Percentiles rank a stretch among this genome's conserved stretches.
phyloP scores from a whole-genome alignment of 2,888 invertebrate genomes.

The Patella pellucida region DNA sequence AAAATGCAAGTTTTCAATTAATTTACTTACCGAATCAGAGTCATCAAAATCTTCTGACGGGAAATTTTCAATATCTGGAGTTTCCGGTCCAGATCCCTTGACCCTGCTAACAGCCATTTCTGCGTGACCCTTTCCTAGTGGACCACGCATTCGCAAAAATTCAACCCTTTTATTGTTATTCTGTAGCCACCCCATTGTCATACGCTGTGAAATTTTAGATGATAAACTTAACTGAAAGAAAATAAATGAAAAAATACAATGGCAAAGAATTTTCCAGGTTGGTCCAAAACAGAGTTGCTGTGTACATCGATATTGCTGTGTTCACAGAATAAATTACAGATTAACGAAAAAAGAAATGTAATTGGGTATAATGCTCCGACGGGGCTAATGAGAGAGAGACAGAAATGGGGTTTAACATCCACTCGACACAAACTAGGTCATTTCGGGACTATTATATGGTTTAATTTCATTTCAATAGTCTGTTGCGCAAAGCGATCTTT shows the following conservation, averaged over 20 bases:
- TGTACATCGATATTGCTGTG: not conserved
- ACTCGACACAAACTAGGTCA: too few species aligned
- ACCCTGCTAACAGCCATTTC: slow-evolving; percentile 85
- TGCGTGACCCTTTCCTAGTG: slow-evolving; percentile 91
- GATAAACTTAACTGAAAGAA: slow-evolving; percentile 85
- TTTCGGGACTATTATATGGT: too few species aligned
- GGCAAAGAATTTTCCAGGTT: not conserved
- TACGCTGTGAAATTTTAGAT: slow-evolving; percentile 93
- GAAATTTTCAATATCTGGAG: slow-evolving; percentile 80
- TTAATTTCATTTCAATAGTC: too few species aligned
- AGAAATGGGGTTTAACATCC: too few species aligned
- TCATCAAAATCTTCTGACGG: slow-evolving; percentile 64
- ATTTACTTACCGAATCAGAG: slow-evolving; percentile 31
- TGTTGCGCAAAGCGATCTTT: too few species aligned
- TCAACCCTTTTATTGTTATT: slow-evolving; percentile 84
- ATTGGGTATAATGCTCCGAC: too few species aligned
- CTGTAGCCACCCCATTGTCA: slow-evolving; percentile 85
- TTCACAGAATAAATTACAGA: too few species aligned
- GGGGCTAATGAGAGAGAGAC: too few species aligned
- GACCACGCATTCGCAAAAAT: slow-evolving; percentile 98
- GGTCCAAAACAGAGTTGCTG: not conserved
- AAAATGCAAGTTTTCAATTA: too few species aligned
- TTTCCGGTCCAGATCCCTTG: slow-evolving; percentile 88
- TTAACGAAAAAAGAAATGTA: too few species aligned
- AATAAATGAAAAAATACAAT: slow-evolving; percentile 23